phyloP scores from a whole-genome alignment of 37 sponge, comb jelly and placozoan genomes.

The Chondrosia reniformis region DNA sequence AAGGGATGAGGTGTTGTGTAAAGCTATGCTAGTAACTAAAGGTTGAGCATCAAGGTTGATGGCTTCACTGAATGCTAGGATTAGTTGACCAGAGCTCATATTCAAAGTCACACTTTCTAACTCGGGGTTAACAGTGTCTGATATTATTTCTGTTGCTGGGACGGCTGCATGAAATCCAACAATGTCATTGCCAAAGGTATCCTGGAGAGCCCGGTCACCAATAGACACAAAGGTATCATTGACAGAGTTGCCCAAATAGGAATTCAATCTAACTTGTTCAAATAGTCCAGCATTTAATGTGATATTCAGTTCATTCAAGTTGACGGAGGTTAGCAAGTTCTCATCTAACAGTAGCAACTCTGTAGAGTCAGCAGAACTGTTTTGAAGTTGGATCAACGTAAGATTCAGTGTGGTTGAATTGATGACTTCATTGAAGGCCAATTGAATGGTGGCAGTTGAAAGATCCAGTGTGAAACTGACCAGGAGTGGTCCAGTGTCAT shows the following conservation, averaged over 20 bases:
- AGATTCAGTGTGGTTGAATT: slow-evolving; percentile 41
- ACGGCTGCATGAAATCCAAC: slow-evolving; percentile 27
- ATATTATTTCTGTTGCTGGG: slow-evolving; percentile 25
- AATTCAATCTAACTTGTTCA: slow-evolving; percentile 37
- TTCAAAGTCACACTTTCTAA: slow-evolving; percentile 35
- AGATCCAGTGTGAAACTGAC: slow-evolving; percentile 45
- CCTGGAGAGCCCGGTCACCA: slow-evolving; percentile 39
- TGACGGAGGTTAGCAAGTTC: not conserved
- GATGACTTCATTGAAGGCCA: slow-evolving; percentile 78
- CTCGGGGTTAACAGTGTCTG: slow-evolving; percentile 40
- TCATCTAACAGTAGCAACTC: slow-evolving; percentile 22
- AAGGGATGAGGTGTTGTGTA: slow-evolving; percentile 33
- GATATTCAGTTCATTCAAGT: slow-evolving; percentile 13
- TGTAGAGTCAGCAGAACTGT: slow-evolving; percentile 28
- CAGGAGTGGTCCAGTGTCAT: slow-evolving; percentile 66
- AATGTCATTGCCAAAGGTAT: slow-evolving; percentile 64
- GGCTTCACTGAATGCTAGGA: slow-evolving; percentile 73
- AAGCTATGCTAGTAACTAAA: slow-evolving; percentile 33
- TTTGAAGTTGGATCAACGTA: slow-evolving; percentile 43
- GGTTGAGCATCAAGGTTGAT: slow-evolving; percentile 46
- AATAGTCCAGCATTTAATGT: slow-evolving; percentile 46
- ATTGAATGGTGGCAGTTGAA: slow-evolving; percentile 27
- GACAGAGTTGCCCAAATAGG: slow-evolving; percentile 23
- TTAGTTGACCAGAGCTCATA: slow-evolving; percentile 44
- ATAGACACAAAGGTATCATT: slow-evolving; percentile 53